Evolutionary conservation across 2,888 invertebrate genomes (phyloP), one percentile per base, ranked within the genome.

Genomic region (Drosophila neotestacea): DNA sequence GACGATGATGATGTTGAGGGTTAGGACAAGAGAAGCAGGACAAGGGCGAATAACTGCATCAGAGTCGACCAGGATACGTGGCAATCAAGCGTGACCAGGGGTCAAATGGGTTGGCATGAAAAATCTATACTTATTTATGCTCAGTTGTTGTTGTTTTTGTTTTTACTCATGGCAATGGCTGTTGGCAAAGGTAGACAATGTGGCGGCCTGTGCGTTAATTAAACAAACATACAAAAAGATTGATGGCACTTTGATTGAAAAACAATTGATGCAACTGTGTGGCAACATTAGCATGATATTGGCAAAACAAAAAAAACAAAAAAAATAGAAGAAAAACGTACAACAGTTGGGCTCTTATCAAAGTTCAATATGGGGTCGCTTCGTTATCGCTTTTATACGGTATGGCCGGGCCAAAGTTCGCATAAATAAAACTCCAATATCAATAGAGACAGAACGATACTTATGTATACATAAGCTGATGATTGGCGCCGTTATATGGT

Each of bases 221-320:
- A 85, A 86, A 79, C 77, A 89, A 85, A 85, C 86, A 84, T 86
- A 74, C 73, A 52, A 72, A 62, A 91, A 91, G 91, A 91, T 91
- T 91, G 91, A 91, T 91, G 88, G 85, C 90, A 77, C 82, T 75
- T 87, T 91, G 91, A 91, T 91, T 91, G 91, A 86, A 91, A 91
- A 91, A 91, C 91, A 91, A 91, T 91, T 91, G 91, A 85, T 91
- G 91, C 85, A 90, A 89, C 88, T 85, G 83, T 78, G 77, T 69
- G 76, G 73, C 85, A 73, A 78, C 78, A 88, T 88, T 88, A 88
- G 87, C 89, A 87, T 87, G 81, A 88, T 87, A 88, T 87, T 88
- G 85, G 83, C 75, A 67, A 56, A 75, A 67, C 69, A 60, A 28
- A n/a, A n/a, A n/a, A n/a, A n/a, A n/a, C n/a, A n/a, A n/a, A n/a